Base-by-base conservation (phyloP, 2,797 vertebrate species). In the Neosilurus hyrtlii region DNA sequence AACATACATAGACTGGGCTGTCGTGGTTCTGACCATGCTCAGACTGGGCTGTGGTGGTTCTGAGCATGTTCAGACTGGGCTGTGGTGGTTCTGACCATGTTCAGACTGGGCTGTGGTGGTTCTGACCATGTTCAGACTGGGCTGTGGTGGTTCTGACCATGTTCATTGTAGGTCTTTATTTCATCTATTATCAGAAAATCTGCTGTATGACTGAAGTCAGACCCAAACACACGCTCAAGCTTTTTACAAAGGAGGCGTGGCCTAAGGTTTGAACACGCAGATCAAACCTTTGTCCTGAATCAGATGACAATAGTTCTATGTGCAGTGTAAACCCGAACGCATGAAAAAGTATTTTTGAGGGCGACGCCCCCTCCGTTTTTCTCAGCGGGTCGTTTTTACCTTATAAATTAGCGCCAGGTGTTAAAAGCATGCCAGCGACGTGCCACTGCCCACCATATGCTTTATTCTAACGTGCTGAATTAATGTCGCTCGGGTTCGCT, bases 361-460 rank as follows among this genome's bases (percentile, higher is more conserved):
- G 6, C 0, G 26, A 20, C 54, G 7, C 16, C 0, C 37, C 37
- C 10, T 59, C 26, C 9, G 12, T 18, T 37, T 57, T 62, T 62
- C 68, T 82, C 54, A 65, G 54, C 18, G 24, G 61, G 15, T 86
- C 51, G 63, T 57, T 59, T 43, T 73, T 73, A 65, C 67, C 52
- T 20, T 80, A 10, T 61, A 49, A 82, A 82, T 67, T 24, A 89
- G 90, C 89, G 86, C 89, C 77, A 85, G 83, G 81, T 86, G 87
- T 84, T 79, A 67, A 85, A 9, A 63, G 85, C 85, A 83, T 81
- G 89, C 89, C 63, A 84, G 87, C 83, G 83, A 86, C 78, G 66
- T 82, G 89, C 87, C 89, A 89, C 65, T 82, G 22, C 7, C 68
- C 8, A 84, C 91, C 92, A 91, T 92, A 90, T 92, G 92, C 87